Base-by-base conservation (phyloP, 2,113 vertebrate species). In the Chitala chitala region DNA sequence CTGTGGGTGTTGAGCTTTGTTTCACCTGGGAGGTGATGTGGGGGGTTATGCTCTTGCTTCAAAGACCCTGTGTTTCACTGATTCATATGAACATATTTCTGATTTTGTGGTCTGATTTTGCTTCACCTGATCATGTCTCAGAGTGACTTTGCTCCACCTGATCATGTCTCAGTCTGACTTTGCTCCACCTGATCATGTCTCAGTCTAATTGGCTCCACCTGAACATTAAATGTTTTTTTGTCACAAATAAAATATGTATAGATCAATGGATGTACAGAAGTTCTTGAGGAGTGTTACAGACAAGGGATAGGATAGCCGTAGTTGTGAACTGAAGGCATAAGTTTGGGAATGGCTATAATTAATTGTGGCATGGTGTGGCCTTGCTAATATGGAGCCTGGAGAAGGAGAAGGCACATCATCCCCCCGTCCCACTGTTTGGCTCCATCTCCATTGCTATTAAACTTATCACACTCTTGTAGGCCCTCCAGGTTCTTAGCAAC, bases 331-430 rank as follows among this genome's bases (percentile, higher is more conserved):
- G 82, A 85, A 88, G 85, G 86, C 86, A 84, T 90, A 80, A 84
- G 85, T 87, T 82, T 87, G 82, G 78, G 81, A 86, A 83, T 87
- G 86, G 84, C 83, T 88, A 81, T 90, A 90, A 91, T 90, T 90
- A 89, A 84, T 85, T 85, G 79, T 82, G 82, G 80, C 82, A 83
- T 86, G 84, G 79, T 77, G 5, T 75, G 78, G 76, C 83, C 88
- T 89, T 85, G 88, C 90, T 90, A 90, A 86, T 89, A 88, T 87
- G 84, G 82, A 84, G 83, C 88, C 87, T 86, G 85, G 81, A 87
- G 88, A 87, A 88, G 83, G 85, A 89, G 85, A 86, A 81, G 76
- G 81, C 79, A n/a, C 82, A 83, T 81, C 84, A 84, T 88, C 86
- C 77, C 84, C 79, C 85, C 83, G 84, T 89, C 86, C 86, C 83